Evolutionary conservation across 2,888 invertebrate genomes (phyloP).

Genomic region (Acanthoscelides obtectus): DNA sequence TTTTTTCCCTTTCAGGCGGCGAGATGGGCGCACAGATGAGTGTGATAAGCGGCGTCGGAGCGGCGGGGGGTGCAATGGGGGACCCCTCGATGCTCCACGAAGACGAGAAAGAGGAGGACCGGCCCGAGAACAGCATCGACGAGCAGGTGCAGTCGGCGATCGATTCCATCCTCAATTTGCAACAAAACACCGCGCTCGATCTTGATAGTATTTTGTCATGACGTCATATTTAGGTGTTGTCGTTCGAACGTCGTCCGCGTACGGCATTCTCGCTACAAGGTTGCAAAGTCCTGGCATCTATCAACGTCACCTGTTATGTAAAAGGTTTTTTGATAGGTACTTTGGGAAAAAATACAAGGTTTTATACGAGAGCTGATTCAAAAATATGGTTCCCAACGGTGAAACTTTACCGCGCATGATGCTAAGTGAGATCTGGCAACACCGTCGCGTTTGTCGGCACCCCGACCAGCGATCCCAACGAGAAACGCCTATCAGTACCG

Average conservation of each 20-base stretch:
- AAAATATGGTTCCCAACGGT: no score
- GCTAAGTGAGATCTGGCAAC: no score
- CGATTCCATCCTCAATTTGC: slow-evolving; percentile 71
- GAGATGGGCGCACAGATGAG: slow-evolving; percentile 8
- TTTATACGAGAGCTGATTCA: no score
- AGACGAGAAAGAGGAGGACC: slow-evolving; percentile 35
- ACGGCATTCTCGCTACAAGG: no score
- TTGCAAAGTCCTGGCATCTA: no score
- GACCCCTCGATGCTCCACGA: slow-evolving; percentile 15
- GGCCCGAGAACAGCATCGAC: slow-evolving; percentile 58
- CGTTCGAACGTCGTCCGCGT: slow-evolving; percentile 6
- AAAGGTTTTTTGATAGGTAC: no score
- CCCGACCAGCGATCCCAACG: no score
- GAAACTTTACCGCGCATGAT: no score
- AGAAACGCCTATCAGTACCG: no score
- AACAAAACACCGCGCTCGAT: slow-evolving; percentile 47
- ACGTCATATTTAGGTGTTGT: slow-evolving; percentile 36
- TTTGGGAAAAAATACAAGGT: no score
- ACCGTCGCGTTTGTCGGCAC: no score
- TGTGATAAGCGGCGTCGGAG: slow-evolving; percentile 23
- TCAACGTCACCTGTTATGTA: no score
- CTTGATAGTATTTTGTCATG: slow-evolving; percentile 49
- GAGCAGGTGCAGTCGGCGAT: slow-evolving; percentile 77
- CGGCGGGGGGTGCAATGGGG: slow-evolving; percentile 15
- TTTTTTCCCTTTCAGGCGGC: neutral